Base-by-base conservation (phyloP, 2,888 invertebrate species). In the Pollenia griseotomentosa region DNA sequence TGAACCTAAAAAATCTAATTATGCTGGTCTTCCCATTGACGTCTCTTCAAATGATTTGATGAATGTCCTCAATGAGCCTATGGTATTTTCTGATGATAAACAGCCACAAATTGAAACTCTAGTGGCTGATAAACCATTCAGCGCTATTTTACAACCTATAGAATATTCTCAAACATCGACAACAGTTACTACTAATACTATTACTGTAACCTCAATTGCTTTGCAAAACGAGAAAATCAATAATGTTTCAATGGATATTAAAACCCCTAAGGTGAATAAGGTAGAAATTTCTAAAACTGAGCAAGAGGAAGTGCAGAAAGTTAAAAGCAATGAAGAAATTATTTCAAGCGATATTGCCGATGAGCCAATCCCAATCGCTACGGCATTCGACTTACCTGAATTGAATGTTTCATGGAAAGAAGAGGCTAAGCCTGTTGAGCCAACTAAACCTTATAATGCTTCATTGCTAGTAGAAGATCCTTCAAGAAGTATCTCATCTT, bases 381-480 rank as follows among this genome's bases (percentile, higher is more conserved):
- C 78, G 46, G 84, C 79, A 0, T 85, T 84, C 70, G 84, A 88
- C 19, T 23, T 85, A 23, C 83, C 88, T 0, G 88, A 85, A 16
- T 23, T 88, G 9, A 66, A 86, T 16, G 87, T 86, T 7, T 78
- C 86, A 14, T 83, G 71, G 85, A 83, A 83, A 51, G 87, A 88
- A 23, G 57, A 61, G 8, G 14, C 46, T 8, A 61, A 46, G 5
- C 7, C n/a, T 51, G 33, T 70, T 7, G 74, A 77, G 57, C 40
- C 55, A 33, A 23, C 14, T 14, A 68, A 78, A 42, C 7, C 11
- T n/a, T 46, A 19, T 63, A 55, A 23, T 14, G n/a, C 53, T 19
- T 23, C 55, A n/a, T 14, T 51, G 5, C 11, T 23, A 2, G 11
- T 51, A 4, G 53, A 74, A 61, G 66, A 16, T 14, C 2, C 51